Conservation (phyloP, 2,888 invertebrate species). For the Ichneumoninae sp. region DNA sequence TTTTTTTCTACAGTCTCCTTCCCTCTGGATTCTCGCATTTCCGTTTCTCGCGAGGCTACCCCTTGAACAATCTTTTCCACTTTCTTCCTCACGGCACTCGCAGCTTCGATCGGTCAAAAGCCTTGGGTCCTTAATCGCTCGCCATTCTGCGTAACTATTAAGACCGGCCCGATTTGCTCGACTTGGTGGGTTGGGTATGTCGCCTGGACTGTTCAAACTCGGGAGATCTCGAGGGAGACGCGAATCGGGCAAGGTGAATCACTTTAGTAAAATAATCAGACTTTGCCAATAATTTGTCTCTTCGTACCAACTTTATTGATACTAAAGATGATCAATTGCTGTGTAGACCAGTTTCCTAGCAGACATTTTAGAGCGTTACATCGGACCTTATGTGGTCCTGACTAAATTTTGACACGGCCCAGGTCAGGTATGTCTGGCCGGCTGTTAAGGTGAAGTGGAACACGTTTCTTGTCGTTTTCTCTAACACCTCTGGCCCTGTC, state of each 20-base stretch:
- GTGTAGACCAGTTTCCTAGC: neutral
- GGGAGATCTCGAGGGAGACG: neutral
- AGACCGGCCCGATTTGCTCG: slow-evolving; percentile 5
- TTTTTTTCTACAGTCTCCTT: slow-evolving; percentile 17
- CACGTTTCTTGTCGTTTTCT: no score
- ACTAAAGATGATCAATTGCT: neutral
- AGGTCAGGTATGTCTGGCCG: neutral
- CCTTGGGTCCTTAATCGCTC: slow-evolving; percentile 43
- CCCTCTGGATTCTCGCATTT: slow-evolving; percentile 35
- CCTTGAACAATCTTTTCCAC: slow-evolving; percentile 31
- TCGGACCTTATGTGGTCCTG: neutral
- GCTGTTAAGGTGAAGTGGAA: neutral
- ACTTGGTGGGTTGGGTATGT: neutral
- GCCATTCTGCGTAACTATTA: slow-evolving; percentile 50
- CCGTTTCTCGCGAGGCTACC: neutral
- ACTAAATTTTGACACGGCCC: neutral
- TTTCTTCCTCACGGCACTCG: slow-evolving; percentile 32
- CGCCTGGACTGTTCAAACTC: neutral
- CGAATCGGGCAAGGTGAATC: neutral
- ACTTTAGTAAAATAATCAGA: neutral
- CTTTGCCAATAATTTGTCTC: neutral
- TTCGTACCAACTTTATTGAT: neutral
- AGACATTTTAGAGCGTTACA: neutral
- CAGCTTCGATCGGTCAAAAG: slow-evolving; percentile 39
- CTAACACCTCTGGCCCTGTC: no score